A percentile compares a stretch with the other conserved stretches of the same genome.
phyloP scores from a whole-genome alignment of 1,140 invertebrate genomes.

The Ceratina calcarata region DNA sequence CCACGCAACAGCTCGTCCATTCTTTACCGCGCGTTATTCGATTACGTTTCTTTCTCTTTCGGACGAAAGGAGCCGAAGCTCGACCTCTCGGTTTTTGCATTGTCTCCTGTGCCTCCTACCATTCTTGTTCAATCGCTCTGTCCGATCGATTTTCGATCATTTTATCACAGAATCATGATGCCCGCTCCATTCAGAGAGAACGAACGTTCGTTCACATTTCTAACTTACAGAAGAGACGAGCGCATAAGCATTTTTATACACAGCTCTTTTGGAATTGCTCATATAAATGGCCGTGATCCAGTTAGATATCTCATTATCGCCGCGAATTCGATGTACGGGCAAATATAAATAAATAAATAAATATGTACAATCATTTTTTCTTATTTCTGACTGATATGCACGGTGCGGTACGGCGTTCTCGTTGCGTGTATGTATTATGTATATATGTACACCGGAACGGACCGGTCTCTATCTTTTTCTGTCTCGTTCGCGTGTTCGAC shows the following conservation, averaged over 20 bases:
- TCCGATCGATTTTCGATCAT: background rate
- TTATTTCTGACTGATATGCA: conserved; percentile 10
- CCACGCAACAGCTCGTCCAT: background rate
- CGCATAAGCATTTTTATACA: too few species aligned
- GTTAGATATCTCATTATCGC: too few species aligned
- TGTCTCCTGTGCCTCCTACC: conserved; percentile 5
- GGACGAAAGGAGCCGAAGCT: background rate
- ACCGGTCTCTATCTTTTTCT: conserved; percentile 55
- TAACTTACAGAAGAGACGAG: too few species aligned
- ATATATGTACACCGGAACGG: conserved; percentile 1
- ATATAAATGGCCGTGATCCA: too few species aligned
- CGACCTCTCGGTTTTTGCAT: conserved; percentile 1
- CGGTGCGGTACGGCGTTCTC: background rate
- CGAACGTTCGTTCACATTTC: too few species aligned
- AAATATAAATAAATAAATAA: background rate
- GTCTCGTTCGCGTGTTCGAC: conserved; percentile 50
- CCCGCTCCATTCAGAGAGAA: background rate
- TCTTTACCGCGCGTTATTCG: background rate
- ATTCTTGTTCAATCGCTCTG: background rate
- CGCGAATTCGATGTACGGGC: background rate
- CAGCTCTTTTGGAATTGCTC: too few species aligned
- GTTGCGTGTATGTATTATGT: conserved; percentile 7
- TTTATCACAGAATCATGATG: background rate
- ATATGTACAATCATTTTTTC: conserved; percentile 13
- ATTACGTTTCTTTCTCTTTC: conserved; percentile 29